Conservation (phyloP, 2,113 vertebrate species). For the Aplodontia rufa region DNA sequence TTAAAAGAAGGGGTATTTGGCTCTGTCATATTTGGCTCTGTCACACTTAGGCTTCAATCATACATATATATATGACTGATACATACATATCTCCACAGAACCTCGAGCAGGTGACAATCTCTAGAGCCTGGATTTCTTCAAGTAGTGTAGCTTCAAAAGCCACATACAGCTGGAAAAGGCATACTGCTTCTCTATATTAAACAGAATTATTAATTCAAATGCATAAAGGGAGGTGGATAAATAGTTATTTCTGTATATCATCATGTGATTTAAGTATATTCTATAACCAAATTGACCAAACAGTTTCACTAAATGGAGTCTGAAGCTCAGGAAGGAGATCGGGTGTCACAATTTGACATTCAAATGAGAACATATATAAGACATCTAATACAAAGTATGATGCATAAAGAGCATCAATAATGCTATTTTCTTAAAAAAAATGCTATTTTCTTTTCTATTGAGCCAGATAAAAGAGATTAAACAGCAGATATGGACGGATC, state of each 20-base stretch:
- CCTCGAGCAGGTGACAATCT: neutral
- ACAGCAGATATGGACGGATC: neutral
- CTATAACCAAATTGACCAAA: neutral
- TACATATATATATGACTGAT: neutral
- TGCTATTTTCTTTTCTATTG: neutral
- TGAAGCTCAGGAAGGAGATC: neutral
- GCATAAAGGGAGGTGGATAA: fast-evolving
- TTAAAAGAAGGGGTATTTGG: neutral
- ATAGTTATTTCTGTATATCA: too few species aligned
- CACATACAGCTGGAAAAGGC: neutral
- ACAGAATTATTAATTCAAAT: neutral
- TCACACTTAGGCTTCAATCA: neutral
- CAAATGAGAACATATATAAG: neutral
- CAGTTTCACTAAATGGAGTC: neutral
- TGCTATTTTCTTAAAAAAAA: neutral
- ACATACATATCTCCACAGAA: too few species aligned
- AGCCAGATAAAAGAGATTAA: too few species aligned
- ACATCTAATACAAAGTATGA: neutral
- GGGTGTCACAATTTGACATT: neutral
- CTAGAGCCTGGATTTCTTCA: neutral
- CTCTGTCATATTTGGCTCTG: neutral
- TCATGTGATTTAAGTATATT: neutral
- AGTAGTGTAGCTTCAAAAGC: neutral
- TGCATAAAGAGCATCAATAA: neutral
- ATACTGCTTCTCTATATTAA: neutral